These are phyloP conservation scores for Himalopsyche tibetana DNA, from an alignment of 2,888 invertebrate genomes.

Conservation along the genomic window DNA sequence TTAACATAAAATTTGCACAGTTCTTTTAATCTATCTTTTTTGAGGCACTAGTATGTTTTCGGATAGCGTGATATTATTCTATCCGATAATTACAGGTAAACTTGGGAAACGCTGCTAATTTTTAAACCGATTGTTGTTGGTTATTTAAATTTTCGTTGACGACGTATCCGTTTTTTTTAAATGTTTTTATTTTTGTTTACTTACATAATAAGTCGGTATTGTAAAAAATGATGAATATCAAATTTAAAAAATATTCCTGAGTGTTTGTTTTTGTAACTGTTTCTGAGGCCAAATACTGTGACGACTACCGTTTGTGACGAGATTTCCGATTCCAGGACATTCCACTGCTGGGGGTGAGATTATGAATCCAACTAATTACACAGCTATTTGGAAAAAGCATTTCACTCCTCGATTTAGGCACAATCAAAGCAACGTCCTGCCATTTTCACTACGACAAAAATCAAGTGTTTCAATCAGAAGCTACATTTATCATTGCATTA, in stretches of 20 bases:
- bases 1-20: too few species aligned
- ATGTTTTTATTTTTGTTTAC: too few species aligned
- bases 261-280: slow-evolving; percentile 26
- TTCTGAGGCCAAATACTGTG: slow-evolving; percentile 26
- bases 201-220: too few species aligned
- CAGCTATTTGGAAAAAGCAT: slow-evolving; percentile 27
- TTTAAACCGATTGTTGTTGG: too few species aligned
- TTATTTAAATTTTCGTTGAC: too few species aligned
- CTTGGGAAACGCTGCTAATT: too few species aligned
- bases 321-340: slow-evolving; percentile 18
- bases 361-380: slow-evolving; percentile 17
- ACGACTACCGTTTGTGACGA: slow-evolving; percentile 7
- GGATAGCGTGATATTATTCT: too few species aligned
- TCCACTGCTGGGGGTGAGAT: slow-evolving; percentile 16
- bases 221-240: too few species aligned
- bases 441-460: slow-evolving; percentile 4
- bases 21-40: too few species aligned
- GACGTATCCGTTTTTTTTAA: too few species aligned
- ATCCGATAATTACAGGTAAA: too few species aligned
- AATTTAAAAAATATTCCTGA: background rate
- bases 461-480: background rate
- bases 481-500: background rate
- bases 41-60: too few species aligned
- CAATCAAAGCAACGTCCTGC: background rate
- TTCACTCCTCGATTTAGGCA: slow-evolving; percentile 11